Base-by-base conservation (phyloP, 2,888 invertebrate species). In the Opisthograptis luteolata region DNA sequence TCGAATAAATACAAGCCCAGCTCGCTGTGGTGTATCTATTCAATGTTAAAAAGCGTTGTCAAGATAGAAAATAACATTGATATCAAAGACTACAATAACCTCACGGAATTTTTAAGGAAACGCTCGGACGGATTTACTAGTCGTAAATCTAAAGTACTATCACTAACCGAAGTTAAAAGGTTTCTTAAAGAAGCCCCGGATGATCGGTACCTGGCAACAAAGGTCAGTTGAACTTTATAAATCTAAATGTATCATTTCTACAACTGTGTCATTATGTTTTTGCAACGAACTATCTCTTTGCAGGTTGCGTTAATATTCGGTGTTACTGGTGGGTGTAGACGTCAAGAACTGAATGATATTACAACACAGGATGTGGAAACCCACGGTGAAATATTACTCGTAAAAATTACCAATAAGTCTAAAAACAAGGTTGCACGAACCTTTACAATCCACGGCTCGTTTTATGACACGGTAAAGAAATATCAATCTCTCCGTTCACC, bases 111-210 rank as follows among this genome's bases (percentile, higher is more conserved):
- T 49, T 13, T 63, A 6, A 60, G 55, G 25, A 44, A 44, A 31
- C 42, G 8, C 8, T 42, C 44, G 2, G 42, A 36, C 15, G 57
- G 58, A 8, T 50, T 19, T 42, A 48, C 10, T 35, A 42, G 42
- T 15, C 49, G 48, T 19, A 56, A 52, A 40, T 53, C 59, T n/a
- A 59, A 57, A 32, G 46, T 51, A 15, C 54, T 58, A 8, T 32
- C 53, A 1, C 7, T 34, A 10, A 30, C 42, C 2, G 15, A 60
- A 9, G 14, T 63, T 7, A 39, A 63, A 35, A 58, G 30, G 8
- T 55, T 60, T 34, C 22, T 60, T 27, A 57, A 52, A 14, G 53
- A 58, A 13, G 59, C 58, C 9, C 56, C 58, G 1, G 56, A 60
- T 47, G 7, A 40, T 25, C 9, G 10, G 24, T 59, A 51, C 50